These are phyloP conservation scores for Allenopithecus nigroviridis DNA, from an alignment of 2,797 vertebrate genomes.

Conservation along the genomic window DNA sequence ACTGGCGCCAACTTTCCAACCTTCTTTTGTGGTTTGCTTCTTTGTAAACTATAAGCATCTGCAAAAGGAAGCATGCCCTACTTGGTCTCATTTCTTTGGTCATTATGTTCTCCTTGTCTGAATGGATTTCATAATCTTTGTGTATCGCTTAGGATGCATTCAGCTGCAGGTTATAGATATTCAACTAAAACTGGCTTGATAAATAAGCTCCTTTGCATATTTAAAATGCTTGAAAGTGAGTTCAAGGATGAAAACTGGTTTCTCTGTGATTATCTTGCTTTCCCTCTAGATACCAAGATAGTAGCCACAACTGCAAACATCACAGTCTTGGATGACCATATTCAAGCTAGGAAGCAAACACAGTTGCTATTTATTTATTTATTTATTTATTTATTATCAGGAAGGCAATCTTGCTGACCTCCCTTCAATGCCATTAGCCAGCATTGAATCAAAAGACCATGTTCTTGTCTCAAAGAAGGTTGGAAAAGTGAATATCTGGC, in stretches of 20 bases:
- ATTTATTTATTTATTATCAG: not conserved
- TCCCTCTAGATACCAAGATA: not conserved
- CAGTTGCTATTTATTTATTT: not conserved
- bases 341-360: not conserved
- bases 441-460: not conserved
- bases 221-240: not conserved
- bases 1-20: not conserved
- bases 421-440: not conserved
- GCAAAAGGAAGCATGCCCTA: not conserved
- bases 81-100: not conserved
- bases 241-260: not conserved
- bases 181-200: not conserved
- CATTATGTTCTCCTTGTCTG: not conserved
- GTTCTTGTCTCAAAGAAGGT: not conserved
- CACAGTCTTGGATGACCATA: not conserved
- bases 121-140: not conserved
- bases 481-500: not conserved
- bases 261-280: slow-evolving; percentile 11
- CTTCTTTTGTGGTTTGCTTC: not conserved
- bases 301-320: not conserved
- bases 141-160: not conserved
- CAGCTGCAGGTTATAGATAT: not conserved
- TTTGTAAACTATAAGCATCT: not conserved
- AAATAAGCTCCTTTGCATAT: not conserved
- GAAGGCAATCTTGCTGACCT: not conserved